Conservation (phyloP, 2,888 invertebrate species). For the Eledone cirrhosa region DNA sequence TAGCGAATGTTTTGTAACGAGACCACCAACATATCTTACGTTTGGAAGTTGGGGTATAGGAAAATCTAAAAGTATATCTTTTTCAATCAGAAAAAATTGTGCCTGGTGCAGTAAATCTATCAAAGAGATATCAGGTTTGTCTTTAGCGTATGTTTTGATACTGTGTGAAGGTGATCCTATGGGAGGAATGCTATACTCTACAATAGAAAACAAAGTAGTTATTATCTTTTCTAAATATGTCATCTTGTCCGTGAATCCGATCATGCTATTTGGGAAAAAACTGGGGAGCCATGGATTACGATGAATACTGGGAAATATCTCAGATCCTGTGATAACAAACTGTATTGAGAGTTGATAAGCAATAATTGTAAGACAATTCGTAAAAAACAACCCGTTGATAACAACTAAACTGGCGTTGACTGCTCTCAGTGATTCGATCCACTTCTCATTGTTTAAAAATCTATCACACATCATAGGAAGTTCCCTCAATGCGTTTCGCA, state of each 20-base stretch:
- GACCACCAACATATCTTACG: slow-evolving; percentile 35
- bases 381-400: background rate
- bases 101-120: slow-evolving; percentile 31
- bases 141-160: slow-evolving; percentile 32
- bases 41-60: slow-evolving; percentile 35
- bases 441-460: background rate
- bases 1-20: slow-evolving; percentile 33
- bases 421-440: background rate
- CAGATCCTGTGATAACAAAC: background rate
- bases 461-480: too few relatives aligned
- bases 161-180: background rate
- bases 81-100: slow-evolving; percentile 35
- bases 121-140: slow-evolving; percentile 27
- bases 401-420: background rate
- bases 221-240: background rate
- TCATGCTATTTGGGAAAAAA: background rate
- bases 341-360: background rate
- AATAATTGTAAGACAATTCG: background rate
- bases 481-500: too few relatives aligned
- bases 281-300: background rate
- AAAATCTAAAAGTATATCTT: slow-evolving; percentile 35
- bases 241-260: background rate
- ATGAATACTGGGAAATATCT: background rate
- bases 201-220: background rate
- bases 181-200: background rate